Evolutionary conservation across 2,113 vertebrate genomes (phyloP).

Genomic region (Cisticola juncidis): DNA sequence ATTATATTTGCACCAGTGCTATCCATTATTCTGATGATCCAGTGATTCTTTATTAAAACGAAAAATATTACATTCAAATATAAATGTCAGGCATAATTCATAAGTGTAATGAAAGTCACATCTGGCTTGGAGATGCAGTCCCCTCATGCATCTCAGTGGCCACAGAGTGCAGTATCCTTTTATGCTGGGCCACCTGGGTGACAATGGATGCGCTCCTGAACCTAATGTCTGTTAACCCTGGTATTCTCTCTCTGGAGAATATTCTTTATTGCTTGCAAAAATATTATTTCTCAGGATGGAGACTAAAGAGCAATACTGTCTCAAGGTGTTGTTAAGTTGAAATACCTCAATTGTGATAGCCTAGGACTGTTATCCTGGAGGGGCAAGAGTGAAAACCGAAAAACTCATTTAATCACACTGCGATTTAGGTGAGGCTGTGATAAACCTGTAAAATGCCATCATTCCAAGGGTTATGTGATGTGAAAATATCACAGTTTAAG

Average conservation of each 20-base stretch:
- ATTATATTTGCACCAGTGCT: constrained; percentile 58
- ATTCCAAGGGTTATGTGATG: background rate
- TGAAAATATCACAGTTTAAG: background rate
- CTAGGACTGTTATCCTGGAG: background rate
- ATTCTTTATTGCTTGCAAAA: background rate
- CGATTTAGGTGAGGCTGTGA: background rate
- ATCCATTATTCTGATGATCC: constrained; percentile 65
- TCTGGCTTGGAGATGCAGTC: background rate
- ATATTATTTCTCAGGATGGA: background rate
- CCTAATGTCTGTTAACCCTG: background rate
- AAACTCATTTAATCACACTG: background rate
- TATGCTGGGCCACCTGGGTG: background rate
- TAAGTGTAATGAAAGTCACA: constrained; percentile 32
- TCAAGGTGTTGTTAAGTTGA: background rate
- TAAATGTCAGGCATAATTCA: constrained; percentile 63
- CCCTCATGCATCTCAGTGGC: background rate
- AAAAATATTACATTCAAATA: constrained; percentile 60
- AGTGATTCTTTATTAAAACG: constrained; percentile 64
- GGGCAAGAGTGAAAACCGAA: background rate
- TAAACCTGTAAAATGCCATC: background rate
- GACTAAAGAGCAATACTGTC: background rate
- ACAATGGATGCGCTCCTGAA: background rate
- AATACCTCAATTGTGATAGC: background rate
- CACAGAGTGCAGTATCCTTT: background rate
- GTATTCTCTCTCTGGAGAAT: background rate